Evolutionary conservation across 2,113 vertebrate species (phyloP).

Genomic region (Ophiodon elongatus): DNA sequence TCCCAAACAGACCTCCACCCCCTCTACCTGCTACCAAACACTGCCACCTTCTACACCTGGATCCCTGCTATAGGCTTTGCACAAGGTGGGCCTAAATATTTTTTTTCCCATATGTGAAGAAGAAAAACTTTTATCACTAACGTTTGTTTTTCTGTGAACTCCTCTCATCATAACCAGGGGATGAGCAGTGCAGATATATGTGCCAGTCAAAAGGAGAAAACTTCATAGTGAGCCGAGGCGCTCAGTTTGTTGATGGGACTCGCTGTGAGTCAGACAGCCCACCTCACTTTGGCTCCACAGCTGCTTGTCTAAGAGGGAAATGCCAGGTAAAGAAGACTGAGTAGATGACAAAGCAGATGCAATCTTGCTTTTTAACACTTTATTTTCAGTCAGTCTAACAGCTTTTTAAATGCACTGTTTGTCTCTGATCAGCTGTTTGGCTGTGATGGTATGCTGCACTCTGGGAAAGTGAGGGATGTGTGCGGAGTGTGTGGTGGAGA

Average conservation of each 20-base stretch:
- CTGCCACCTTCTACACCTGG: constrained; percentile 88
- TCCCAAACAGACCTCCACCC: constrained; percentile 87
- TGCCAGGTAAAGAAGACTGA: constrained; percentile 86
- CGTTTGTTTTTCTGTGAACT: not conserved
- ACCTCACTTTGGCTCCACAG: constrained; percentile 63
- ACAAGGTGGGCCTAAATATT: constrained; percentile 80
- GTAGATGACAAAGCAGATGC: not conserved
- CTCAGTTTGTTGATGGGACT: constrained; percentile 92
- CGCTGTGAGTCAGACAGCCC: constrained; percentile 85
- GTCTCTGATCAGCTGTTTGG: constrained; percentile 87
- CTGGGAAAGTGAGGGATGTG: constrained; percentile 83
- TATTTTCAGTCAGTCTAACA: not conserved
- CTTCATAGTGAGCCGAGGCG: constrained; percentile 91
- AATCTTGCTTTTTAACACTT: not conserved
- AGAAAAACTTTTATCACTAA: not conserved
- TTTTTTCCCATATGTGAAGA: not conserved
- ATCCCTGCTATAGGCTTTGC: constrained; percentile 86
- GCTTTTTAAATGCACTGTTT: constrained; percentile 1
- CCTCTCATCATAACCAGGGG: constrained; percentile 79
- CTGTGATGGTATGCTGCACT: constrained; percentile 91
- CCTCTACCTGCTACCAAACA: constrained; percentile 77
- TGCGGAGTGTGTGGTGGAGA: constrained; percentile 93
- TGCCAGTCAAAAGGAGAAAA: constrained; percentile 88
- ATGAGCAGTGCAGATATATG: constrained; percentile 89
- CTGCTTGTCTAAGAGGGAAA: constrained; percentile 87